Evolutionary conservation across 2,113 vertebrate genomes (phyloP).

Genomic region (Collichthys lucidus): DNA sequence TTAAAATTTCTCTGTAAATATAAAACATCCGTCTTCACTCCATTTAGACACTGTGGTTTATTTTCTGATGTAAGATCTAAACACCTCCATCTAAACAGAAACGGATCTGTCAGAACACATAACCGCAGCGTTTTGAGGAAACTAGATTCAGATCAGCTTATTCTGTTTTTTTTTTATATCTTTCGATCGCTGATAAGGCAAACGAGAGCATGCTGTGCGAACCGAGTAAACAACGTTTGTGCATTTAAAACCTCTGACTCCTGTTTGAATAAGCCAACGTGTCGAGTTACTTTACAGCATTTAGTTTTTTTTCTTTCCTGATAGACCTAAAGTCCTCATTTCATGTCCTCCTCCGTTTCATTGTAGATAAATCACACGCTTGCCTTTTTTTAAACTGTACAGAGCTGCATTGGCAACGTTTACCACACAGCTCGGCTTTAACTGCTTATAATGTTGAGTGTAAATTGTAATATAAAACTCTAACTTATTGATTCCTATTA

Average conservation of each 20-base stretch:
- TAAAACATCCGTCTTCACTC: neutral
- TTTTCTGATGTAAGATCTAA: neutral
- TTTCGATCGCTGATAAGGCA: neutral
- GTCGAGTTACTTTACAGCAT: neutral
- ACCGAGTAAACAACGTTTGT: neutral
- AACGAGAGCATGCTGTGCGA: neutral
- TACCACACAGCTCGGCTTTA: neutral
- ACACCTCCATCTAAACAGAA: neutral
- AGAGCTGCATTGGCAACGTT: neutral
- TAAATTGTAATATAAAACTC: neutral
- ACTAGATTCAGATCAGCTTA: neutral
- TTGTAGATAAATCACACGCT: conserved; percentile 11
- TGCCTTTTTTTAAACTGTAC: conserved; percentile 19
- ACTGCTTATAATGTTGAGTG: neutral
- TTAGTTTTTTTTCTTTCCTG: neutral
- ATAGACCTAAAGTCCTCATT: too few relatives aligned
- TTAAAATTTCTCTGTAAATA: neutral
- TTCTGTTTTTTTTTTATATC: neutral
- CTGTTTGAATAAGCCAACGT: neutral
- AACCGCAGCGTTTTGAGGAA: neutral
- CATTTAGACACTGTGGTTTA: too few relatives aligned
- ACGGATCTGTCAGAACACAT: neutral
- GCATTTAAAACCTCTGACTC: neutral
- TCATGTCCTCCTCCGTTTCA: neutral
- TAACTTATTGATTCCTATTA: neutral